Conservation (phyloP, 35 echinoderm and acorn worm genomes). For the Heliocidaris tuberculata region DNA sequence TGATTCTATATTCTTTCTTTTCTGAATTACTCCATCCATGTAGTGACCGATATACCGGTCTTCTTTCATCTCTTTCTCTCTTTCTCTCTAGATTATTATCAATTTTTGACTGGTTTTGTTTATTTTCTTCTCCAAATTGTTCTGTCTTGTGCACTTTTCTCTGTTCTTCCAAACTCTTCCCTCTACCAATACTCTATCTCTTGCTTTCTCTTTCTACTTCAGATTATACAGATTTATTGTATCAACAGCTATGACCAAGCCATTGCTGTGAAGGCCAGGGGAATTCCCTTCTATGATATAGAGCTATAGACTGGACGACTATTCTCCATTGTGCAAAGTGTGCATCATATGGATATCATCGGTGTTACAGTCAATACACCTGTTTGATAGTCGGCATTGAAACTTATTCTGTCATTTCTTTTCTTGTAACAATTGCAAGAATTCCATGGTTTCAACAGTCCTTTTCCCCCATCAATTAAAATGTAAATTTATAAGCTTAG, state of each 20-base stretch:
- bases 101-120: not conserved
- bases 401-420: not conserved
- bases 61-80: not conserved
- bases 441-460: not conserved
- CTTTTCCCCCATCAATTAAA: too few relatives aligned
- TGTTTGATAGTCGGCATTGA: not conserved
- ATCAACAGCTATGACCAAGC: not conserved
- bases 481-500: not conserved
- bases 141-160: too few relatives aligned
- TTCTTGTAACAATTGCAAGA: not conserved
- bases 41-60: too few relatives aligned
- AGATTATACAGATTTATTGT: constrained; percentile 13
- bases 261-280: not conserved
- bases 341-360: not conserved
- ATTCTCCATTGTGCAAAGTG: not conserved
- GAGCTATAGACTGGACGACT: not conserved
- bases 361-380: not conserved
- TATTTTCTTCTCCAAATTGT: not conserved
- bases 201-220: not conserved
- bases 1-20: too few relatives aligned
- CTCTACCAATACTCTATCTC: not conserved
- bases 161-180: not conserved
- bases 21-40: too few relatives aligned
- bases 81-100: not conserved
- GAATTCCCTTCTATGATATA: not conserved